Evolutionary conservation across 2,888 invertebrate genomes (phyloP).

Genomic region (Seira sanloemensis): DNA sequence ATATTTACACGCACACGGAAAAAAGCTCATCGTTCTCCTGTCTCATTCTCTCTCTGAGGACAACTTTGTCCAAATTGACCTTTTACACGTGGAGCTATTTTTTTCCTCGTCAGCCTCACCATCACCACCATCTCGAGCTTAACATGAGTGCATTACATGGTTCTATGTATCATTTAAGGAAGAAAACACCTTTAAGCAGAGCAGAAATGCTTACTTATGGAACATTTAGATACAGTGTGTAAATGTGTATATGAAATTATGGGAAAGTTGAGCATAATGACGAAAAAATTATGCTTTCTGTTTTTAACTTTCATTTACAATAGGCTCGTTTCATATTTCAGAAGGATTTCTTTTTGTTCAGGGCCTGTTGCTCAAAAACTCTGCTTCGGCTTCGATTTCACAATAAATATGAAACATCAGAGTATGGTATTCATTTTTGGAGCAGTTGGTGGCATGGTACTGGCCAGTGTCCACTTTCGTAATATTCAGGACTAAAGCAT

Average conservation of each 20-base stretch:
- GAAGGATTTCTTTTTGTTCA: too few species aligned
- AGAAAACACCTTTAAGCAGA: too few species aligned
- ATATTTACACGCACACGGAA: conserved; percentile 36
- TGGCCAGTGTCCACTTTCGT: conserved; percentile 5
- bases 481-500: not conserved
- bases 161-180: too few species aligned
- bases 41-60: conserved; percentile 70
- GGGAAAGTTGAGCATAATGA: not conserved
- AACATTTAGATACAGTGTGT: too few species aligned
- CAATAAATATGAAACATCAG: not conserved
- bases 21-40: too few species aligned
- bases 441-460: conserved; percentile 9
- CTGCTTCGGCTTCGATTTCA: not conserved
- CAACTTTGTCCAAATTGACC: conserved; percentile 74
- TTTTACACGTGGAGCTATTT: conserved; percentile 73
- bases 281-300: not conserved
- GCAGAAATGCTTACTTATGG: too few species aligned
- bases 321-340: too few species aligned
- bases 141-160: too few species aligned
- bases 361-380: not conserved
- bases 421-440: not conserved
- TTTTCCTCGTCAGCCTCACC: conserved; percentile 39
- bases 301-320: too few species aligned
- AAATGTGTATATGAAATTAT: too few species aligned
- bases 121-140: too few species aligned